These are phyloP conservation scores for Artibeus lituratus DNA, from an alignment of 2,797 vertebrate species.

Conservation along the genomic window DNA sequence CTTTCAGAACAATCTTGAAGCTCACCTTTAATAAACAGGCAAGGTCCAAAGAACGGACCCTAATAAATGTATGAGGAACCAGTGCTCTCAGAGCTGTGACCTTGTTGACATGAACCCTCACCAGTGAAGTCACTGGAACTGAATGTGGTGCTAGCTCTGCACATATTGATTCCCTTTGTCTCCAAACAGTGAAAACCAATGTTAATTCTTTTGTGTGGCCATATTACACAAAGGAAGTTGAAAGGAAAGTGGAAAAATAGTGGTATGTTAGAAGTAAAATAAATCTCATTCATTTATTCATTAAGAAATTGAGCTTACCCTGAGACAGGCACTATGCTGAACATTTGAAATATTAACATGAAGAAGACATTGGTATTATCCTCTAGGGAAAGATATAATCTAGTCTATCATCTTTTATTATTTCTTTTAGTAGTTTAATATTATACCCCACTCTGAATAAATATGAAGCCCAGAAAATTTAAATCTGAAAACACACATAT, in stretches of 20 bases:
- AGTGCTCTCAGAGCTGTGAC: neutral
- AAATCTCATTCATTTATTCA: neutral
- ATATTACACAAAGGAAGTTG: neutral
- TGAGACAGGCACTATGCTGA: neutral
- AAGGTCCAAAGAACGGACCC: neutral
- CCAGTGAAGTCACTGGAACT: neutral
- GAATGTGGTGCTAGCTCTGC: neutral
- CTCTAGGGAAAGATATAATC: neutral
- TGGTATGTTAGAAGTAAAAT: neutral
- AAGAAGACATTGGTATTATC: neutral
- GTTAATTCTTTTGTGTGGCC: neutral
- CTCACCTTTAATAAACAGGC: conserved; percentile 6
- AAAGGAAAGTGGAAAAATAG: neutral
- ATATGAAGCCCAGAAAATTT: neutral
- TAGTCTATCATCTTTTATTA: neutral
- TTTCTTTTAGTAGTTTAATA: neutral
- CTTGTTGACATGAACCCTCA: neutral
- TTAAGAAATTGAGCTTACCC: neutral
- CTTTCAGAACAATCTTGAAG: conserved; percentile 46
- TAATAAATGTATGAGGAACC: neutral
- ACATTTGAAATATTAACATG: neutral
- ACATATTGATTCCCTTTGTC: neutral
- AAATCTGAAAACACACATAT: neutral
- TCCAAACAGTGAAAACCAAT: neutral
- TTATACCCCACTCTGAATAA: neutral